phyloP scores from a whole-genome alignment of 2,797 vertebrate species.

The Balearica regulorum region DNA sequence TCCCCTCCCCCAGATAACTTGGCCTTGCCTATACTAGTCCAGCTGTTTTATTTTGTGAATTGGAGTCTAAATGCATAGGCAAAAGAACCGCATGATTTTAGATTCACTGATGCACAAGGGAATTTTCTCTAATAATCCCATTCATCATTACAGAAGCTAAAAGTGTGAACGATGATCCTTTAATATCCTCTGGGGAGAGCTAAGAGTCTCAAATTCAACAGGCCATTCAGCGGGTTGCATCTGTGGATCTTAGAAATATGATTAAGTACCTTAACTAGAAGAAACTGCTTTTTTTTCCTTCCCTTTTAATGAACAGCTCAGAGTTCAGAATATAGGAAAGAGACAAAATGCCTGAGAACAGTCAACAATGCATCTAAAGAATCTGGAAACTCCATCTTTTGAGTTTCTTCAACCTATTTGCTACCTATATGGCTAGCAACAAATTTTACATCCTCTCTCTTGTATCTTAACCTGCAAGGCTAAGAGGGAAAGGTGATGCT shows the following conservation, averaged over 20 bases:
- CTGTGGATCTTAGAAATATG: not conserved
- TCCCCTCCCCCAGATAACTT: not conserved
- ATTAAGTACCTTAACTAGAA: conserved; percentile 3
- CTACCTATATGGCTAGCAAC: not conserved
- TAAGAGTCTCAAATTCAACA: not conserved
- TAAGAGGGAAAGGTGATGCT: not conserved
- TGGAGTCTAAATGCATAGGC: not conserved
- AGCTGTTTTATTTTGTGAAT: conserved; percentile 14
- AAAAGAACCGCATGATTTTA: not conserved
- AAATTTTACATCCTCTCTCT: not conserved
- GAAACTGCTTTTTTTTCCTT: conserved; percentile 5
- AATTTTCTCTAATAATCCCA: conserved; percentile 18
- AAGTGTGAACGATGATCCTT: not conserved
- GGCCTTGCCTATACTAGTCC: not conserved
- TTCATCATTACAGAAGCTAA: conserved; percentile 5
- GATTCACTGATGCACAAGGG: not conserved
- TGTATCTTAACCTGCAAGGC: not conserved
- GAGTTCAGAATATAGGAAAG: not conserved
- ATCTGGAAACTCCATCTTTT: not conserved
- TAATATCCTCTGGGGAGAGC: not conserved
- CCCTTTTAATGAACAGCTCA: not conserved
- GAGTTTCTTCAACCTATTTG: not conserved
- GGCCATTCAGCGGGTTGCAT: not conserved
- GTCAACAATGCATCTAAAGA: not conserved
- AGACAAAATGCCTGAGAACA: not conserved